Percentiles rank a stretch among this genome's conserved stretches.
These are phyloP conservation scores for Cephus rjabovi DNA, from an alignment of 2,888 invertebrate species.

Conservation along the genomic window DNA sequence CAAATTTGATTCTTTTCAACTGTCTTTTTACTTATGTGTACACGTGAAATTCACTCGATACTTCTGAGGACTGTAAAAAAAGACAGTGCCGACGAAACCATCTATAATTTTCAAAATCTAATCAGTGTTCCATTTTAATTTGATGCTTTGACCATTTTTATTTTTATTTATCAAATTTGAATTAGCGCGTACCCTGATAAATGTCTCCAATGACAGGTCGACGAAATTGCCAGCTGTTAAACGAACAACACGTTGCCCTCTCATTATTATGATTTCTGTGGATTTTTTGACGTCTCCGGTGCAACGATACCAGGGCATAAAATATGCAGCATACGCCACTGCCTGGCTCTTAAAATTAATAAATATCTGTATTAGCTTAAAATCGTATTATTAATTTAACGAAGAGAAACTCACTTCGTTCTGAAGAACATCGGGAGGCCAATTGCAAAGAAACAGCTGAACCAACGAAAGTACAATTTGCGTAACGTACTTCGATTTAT, in stretches of 20 bases:
- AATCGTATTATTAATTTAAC: not conserved
- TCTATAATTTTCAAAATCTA: conserved; percentile 29
- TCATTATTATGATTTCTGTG: conserved; percentile 32
- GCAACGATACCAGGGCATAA: conserved; percentile 36
- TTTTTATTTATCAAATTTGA: no score
- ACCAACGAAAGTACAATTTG: conserved; percentile 37
- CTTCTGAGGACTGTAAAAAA: conserved; percentile 40
- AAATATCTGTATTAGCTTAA: not conserved
- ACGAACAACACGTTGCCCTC: conserved; percentile 36
- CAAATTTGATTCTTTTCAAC: no score
- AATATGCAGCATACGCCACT: conserved; percentile 31
- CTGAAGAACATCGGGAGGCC: conserved; percentile 39
- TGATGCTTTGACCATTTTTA: no score
- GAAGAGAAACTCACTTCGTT: conserved; percentile 27
- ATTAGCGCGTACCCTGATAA: conserved; percentile 18
- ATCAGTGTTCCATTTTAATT: not conserved
- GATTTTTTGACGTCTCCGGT: conserved; percentile 21
- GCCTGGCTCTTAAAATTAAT: conserved; percentile 31
- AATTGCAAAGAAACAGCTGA: conserved; percentile 43
- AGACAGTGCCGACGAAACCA: conserved; percentile 42
- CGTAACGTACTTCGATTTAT: conserved; percentile 33
- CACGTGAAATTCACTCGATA: conserved; percentile 20
- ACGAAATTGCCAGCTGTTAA: conserved; percentile 45
- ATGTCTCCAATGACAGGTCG: conserved; percentile 41
- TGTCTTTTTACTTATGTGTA: not conserved